Percentiles rank a stretch among this genome's conserved stretches.
phyloP scores from a whole-genome alignment of 2,113 vertebrate species.

The Boulengeromyrus knoepffleri region DNA sequence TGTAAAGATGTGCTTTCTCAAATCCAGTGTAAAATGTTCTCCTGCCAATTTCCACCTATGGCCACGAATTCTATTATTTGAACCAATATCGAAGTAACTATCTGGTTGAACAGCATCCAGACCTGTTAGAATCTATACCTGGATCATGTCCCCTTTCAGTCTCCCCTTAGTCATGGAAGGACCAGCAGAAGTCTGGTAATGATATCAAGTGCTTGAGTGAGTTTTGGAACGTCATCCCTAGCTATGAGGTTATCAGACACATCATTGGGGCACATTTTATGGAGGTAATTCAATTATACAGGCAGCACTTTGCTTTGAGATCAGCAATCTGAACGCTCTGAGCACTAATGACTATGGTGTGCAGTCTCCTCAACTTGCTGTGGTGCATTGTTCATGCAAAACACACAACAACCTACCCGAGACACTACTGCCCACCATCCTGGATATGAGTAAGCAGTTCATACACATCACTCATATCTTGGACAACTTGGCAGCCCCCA shows the following conservation, averaged over 20 bases:
- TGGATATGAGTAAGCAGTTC: neutral
- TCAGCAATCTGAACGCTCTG: neutral
- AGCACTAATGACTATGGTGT: neutral
- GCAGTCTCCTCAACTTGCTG: neutral
- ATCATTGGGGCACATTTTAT: neutral
- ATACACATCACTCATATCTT: constrained; percentile 76
- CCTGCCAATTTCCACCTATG: too few relatives aligned
- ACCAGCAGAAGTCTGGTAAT: neutral
- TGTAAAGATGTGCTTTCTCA: too few relatives aligned
- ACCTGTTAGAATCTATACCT: too few relatives aligned
- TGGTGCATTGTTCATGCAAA: neutral
- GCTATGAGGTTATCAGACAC: neutral
- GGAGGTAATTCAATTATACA: neutral
- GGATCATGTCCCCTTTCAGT: too few relatives aligned
- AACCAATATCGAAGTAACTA: too few relatives aligned
- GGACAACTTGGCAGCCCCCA: constrained; percentile 84
- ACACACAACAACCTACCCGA: neutral
- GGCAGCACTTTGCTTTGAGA: neutral
- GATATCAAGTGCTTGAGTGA: neutral
- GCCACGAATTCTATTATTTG: too few relatives aligned
- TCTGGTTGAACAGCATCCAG: too few relatives aligned
- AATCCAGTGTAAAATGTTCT: too few relatives aligned
- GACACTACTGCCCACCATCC: neutral
- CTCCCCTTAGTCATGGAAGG: neutral
- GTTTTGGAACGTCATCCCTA: neutral